Percentiles rank a stretch among this genome's conserved stretches.
phyloP scores from a whole-genome alignment of 2,113 vertebrate genomes.

The Platysternon megacephalum region DNA sequence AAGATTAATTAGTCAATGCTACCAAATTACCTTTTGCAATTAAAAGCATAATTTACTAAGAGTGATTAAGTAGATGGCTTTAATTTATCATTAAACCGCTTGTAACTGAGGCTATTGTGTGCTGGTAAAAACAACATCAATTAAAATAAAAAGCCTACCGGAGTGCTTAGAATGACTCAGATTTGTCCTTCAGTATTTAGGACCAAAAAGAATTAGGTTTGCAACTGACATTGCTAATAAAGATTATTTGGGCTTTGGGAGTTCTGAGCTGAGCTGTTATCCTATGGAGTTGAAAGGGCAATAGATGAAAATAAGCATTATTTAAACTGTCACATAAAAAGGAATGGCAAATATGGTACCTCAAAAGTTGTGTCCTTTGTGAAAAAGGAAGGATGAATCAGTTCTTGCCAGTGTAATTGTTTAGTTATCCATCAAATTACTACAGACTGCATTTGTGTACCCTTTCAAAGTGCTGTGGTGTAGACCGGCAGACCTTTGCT shows the following conservation, averaged over 20 bases:
- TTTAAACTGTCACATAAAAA: constrained; percentile 49
- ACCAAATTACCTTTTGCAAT: constrained; percentile 67
- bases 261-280: constrained; percentile 26
- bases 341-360: constrained; percentile 30
- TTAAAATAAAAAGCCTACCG: constrained; percentile 3
- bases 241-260: constrained; percentile 32
- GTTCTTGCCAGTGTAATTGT: constrained; percentile 57
- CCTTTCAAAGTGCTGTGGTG: constrained; percentile 56
- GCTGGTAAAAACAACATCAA: neutral
- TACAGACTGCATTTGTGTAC: constrained; percentile 45
- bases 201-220: constrained; percentile 26
- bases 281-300: constrained; percentile 44
- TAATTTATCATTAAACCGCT: constrained; percentile 55
- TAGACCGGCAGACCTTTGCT: constrained; percentile 70
- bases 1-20: constrained; percentile 65
- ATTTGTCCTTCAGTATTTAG: constrained; percentile 40
- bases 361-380: constrained; percentile 37
- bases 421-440: constrained; percentile 67
- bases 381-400: constrained; percentile 38
- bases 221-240: constrained; percentile 35
- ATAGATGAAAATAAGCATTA: constrained; percentile 18
- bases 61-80: constrained; percentile 34
- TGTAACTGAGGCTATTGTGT: neutral
- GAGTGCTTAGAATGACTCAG: neutral
- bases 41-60: constrained; percentile 60